phyloP scores from a whole-genome alignment of 2,888 invertebrate genomes.

The Antheraea yamamai region DNA sequence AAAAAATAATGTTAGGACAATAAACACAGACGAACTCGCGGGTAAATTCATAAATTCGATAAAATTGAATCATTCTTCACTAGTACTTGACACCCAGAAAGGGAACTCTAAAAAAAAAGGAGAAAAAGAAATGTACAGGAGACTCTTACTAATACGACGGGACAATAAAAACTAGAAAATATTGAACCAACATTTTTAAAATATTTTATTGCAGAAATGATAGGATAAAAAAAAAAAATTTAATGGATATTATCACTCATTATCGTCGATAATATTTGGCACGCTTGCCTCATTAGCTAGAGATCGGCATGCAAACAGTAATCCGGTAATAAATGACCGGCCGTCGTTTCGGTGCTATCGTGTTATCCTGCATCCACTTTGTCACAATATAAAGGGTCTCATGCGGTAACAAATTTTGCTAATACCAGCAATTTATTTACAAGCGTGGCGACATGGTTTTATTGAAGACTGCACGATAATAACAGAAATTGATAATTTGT shows the following conservation, averaged over 20 bases:
- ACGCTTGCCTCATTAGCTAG: constrained; percentile 27
- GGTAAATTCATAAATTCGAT: no score
- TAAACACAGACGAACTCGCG: no score
- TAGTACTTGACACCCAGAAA: no score
- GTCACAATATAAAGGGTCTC: constrained; percentile 7
- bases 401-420: not conserved
- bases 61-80: no score
- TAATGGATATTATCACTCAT: constrained; percentile 4
- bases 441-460: not conserved
- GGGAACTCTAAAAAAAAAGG: no score
- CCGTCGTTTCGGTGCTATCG: constrained; percentile 19
- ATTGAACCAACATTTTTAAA: not conserved
- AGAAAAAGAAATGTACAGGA: no score
- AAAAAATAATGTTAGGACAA: no score
- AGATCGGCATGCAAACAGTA: constrained; percentile 43
- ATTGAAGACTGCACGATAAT: not conserved
- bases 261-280: constrained; percentile 19
- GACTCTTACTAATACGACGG: no score
- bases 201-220: not conserved
- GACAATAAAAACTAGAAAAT: not conserved
- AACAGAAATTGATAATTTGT: not conserved
- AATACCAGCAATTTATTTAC: not conserved
- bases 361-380: constrained; percentile 14
- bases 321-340: constrained; percentile 43
- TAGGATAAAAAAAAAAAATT: not conserved